Conservation (phyloP, 2,113 vertebrate genomes). For the Hemichromis elongatus region DNA sequence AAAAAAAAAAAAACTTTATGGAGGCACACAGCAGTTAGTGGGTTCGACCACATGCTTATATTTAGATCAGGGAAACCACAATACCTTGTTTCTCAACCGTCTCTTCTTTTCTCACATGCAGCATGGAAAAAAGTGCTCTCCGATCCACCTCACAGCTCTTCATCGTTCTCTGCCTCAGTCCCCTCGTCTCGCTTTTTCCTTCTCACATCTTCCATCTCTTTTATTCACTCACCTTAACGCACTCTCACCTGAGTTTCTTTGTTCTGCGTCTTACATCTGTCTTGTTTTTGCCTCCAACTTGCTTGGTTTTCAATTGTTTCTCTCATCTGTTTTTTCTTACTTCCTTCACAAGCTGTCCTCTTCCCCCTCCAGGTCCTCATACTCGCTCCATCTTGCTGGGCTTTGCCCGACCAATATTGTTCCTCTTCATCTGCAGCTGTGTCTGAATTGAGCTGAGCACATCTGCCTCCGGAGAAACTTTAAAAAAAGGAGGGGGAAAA, state of each 20-base stretch:
- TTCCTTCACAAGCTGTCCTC: conserved; percentile 2
- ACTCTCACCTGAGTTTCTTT: conserved; percentile 3
- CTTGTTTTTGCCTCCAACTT: neutral
- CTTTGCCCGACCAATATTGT: conserved; percentile 13
- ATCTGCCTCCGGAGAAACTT: conserved; percentile 42
- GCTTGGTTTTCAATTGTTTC: neutral
- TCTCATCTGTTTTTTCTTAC: conserved; percentile 15
- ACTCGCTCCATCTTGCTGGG: conserved; percentile 9
- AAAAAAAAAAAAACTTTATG: neutral
- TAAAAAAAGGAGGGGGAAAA: neutral
- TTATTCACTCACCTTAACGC: conserved; percentile 35
- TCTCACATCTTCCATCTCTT: conserved; percentile 1
- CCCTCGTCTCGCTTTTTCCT: conserved; percentile 14
- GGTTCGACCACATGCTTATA: conserved; percentile 56
- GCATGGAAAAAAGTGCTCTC: conserved; percentile 41
- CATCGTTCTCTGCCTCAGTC: neutral
- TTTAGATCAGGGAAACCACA: conserved; percentile 69
- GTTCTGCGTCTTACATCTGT: conserved; percentile 8
- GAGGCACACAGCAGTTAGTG: conserved; percentile 51
- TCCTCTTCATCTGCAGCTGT: conserved; percentile 51
- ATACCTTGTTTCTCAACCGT: conserved; percentile 64
- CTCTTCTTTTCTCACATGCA: conserved; percentile 42
- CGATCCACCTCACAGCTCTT: neutral
- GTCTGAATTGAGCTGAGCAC: conserved; percentile 38
- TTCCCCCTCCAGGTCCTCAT: conserved; percentile 11